phyloP scores from a whole-genome alignment of 2,888 invertebrate species.

The Aleiodes alternator region DNA sequence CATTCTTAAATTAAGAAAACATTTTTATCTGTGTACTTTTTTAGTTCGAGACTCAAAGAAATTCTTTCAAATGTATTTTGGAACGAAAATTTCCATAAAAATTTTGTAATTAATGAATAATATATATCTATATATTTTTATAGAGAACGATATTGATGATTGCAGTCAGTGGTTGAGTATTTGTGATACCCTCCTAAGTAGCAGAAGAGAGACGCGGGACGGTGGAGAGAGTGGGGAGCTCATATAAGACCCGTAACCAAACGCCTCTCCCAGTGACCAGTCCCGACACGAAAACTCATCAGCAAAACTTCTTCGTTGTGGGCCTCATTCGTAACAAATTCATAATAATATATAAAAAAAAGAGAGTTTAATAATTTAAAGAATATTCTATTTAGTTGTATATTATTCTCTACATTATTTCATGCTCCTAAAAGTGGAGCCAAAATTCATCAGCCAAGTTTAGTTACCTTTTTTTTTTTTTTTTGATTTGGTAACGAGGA shows the following conservation, averaged over 20 bases:
- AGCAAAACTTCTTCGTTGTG: conserved; percentile 70
- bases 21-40: no score
- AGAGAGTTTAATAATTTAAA: conserved; percentile 10
- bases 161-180: conserved; percentile 29
- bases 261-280: conserved; percentile 75
- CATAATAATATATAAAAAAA: conserved; percentile 38
- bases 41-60: no score
- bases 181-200: conserved; percentile 65
- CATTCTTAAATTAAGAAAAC: no score
- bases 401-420: conserved; percentile 22
- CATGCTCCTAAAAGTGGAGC: conserved; percentile 31
- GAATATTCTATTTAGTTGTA: conserved; percentile 15
- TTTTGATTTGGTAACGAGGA: conserved; percentile 3
- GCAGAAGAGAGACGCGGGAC: conserved; percentile 49
- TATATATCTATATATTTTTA: not conserved
- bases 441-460: not conserved
- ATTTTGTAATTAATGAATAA: no score
- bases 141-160: conserved; percentile 40
- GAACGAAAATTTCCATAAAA: no score
- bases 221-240: conserved; percentile 72
- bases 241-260: conserved; percentile 74
- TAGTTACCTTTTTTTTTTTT: not conserved
- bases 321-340: conserved; percentile 52
- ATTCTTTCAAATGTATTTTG: no score
- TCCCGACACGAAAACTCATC: conserved; percentile 75